These are phyloP conservation scores for Dynastes tityus DNA, from an alignment of 2,888 invertebrate species.

Conservation along the genomic window DNA sequence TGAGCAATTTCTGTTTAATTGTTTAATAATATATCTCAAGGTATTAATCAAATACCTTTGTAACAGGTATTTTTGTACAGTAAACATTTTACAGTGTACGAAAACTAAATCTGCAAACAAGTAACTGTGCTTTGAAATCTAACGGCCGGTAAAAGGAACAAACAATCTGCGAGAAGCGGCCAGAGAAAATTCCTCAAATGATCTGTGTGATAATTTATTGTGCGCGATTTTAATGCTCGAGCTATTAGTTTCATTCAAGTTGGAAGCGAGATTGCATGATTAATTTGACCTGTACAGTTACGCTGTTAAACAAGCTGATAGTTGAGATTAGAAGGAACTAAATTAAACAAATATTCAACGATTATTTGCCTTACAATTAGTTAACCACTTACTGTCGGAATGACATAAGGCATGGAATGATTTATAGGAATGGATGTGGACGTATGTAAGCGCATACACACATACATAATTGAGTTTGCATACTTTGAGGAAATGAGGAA, in stretches of 20 bases:
- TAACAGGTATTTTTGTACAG: no score
- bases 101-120: neutral
- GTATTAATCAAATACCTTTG: no score
- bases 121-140: constrained; percentile 30
- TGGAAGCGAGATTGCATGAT: constrained; percentile 28
- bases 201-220: constrained; percentile 22
- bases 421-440: constrained; percentile 5
- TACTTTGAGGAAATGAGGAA: neutral
- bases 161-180: neutral
- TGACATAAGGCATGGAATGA: neutral
- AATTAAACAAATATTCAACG: constrained; percentile 31
- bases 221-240: constrained; percentile 14
- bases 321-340: constrained; percentile 23
- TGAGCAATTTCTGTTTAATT: no score
- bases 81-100: no score
- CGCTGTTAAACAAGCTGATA: constrained; percentile 19
- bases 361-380: constrained; percentile 31
- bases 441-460: no score
- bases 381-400: constrained; percentile 9
- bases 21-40: no score
- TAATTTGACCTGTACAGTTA: constrained; percentile 39
- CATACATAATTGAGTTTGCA: neutral
- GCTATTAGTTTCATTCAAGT: constrained; percentile 32
- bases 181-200: constrained; percentile 10
- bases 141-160: neutral